Evolutionary conservation across 2,797 vertebrate species (phyloP).

Genomic region (Meda fulgida): DNA sequence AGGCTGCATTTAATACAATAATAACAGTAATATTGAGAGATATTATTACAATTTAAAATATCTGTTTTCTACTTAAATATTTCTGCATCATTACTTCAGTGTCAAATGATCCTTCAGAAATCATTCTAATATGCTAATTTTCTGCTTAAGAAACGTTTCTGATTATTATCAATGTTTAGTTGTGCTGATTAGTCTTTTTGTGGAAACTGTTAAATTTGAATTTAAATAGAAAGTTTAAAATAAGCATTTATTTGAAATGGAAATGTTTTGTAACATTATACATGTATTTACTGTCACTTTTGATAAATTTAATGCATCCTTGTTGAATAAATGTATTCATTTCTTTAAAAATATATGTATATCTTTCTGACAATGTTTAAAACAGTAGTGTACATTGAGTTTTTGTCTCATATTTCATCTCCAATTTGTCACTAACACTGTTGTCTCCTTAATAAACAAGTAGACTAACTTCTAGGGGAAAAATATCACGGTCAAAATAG

Average conservation of each 20-base stretch:
- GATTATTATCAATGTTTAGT: not conserved
- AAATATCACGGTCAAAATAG: no score
- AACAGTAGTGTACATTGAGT: no score
- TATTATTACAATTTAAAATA: not conserved
- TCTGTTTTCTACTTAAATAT: not conserved
- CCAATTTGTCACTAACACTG: no score
- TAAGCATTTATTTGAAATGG: not conserved
- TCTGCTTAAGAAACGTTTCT: not conserved
- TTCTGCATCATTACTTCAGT: not conserved
- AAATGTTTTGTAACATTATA: not conserved
- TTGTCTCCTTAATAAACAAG: no score
- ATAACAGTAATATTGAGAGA: not conserved
- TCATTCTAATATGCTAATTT: not conserved
- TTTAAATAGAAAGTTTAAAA: not conserved
- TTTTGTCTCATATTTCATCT: no score
- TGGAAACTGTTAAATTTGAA: not conserved
- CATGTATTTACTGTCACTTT: not conserved
- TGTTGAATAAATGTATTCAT: not conserved
- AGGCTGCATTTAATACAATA: not conserved
- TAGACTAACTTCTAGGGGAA: no score
- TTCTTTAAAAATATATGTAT: no score
- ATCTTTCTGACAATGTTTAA: no score
- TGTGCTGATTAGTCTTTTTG: not conserved
- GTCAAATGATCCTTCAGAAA: not conserved
- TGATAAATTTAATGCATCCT: not conserved